Conservation (phyloP, 1,140 invertebrate species). For the Mizuhopecten yessoensis region DNA sequence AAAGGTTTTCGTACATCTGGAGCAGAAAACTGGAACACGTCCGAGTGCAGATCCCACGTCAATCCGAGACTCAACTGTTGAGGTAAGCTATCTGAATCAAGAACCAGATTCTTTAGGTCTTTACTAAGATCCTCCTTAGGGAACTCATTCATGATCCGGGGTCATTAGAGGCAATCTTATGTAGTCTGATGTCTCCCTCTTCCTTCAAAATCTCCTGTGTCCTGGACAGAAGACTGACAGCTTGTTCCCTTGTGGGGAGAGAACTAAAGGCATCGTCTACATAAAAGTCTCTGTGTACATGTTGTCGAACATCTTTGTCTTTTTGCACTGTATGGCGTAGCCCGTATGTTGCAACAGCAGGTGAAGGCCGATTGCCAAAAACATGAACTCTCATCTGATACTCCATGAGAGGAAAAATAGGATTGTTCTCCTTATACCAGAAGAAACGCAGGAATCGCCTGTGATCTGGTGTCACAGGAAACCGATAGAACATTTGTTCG, state of each 20-base stretch:
- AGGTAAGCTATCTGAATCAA: conserved; percentile 49
- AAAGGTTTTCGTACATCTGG: conserved; percentile 50
- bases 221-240: conserved; percentile 44
- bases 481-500: too few relatives aligned
- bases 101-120: conserved; percentile 58
- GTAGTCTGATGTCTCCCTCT: conserved; percentile 46
- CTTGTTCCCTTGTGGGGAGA: conserved; percentile 28
- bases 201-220: conserved; percentile 50
- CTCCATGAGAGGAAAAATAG: conserved; percentile 41
- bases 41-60: conserved; percentile 57
- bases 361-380: conserved; percentile 62
- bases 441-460: conserved; percentile 60
- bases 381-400: conserved; percentile 63
- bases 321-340: conserved; percentile 43
- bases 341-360: conserved; percentile 57
- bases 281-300: conserved; percentile 57
- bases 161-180: conserved; percentile 55
- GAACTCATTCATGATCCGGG: conserved; percentile 49
- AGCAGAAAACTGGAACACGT: conserved; percentile 58
- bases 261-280: conserved; percentile 55
- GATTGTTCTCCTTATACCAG: conserved; percentile 60
- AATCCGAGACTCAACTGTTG: conserved; percentile 60
- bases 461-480: too few relatives aligned
- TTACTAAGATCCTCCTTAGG: conserved; percentile 48
- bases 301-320: conserved; percentile 40